Percentiles rank a stretch among this genome's conserved stretches.
These are phyloP conservation scores for Raja brachyura DNA, from an alignment of 2,113 vertebrate species.

Conservation along the genomic window DNA sequence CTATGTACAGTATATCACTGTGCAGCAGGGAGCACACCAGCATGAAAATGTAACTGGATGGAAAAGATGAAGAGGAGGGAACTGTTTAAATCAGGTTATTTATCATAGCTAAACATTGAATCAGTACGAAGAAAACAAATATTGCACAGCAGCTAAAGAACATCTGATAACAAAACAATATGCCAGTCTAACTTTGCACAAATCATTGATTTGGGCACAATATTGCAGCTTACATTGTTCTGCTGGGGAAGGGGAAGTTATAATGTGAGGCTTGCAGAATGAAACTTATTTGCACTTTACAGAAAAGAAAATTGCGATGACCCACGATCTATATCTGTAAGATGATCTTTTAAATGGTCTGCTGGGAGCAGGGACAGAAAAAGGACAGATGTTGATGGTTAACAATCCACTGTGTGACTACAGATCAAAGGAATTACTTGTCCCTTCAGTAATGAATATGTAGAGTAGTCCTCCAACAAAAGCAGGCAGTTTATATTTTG, in stretches of 20 bases:
- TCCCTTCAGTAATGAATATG: constrained; percentile 11
- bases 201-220: neutral
- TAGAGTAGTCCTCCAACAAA: neutral
- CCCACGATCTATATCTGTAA: neutral
- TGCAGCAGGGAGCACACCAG: neutral
- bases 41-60: neutral
- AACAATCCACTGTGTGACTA: neutral
- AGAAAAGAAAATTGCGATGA: neutral
- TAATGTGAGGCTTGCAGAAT: neutral
- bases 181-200: neutral
- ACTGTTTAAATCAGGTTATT: neutral
- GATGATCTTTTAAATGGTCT: constrained; percentile 2
- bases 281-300: neutral
- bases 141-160: neutral
- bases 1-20: neutral
- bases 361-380: neutral
- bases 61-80: neutral
- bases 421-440: neutral
- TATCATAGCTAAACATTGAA: neutral
- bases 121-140: neutral
- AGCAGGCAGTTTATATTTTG: neutral
- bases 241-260: neutral
- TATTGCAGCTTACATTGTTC: neutral
- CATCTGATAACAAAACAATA: constrained; percentile 8
- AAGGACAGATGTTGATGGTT: constrained; percentile 21